These are phyloP conservation scores for Pelvicachromis taeniatus DNA, from an alignment of 2,113 vertebrate species.

Conservation along the genomic window DNA sequence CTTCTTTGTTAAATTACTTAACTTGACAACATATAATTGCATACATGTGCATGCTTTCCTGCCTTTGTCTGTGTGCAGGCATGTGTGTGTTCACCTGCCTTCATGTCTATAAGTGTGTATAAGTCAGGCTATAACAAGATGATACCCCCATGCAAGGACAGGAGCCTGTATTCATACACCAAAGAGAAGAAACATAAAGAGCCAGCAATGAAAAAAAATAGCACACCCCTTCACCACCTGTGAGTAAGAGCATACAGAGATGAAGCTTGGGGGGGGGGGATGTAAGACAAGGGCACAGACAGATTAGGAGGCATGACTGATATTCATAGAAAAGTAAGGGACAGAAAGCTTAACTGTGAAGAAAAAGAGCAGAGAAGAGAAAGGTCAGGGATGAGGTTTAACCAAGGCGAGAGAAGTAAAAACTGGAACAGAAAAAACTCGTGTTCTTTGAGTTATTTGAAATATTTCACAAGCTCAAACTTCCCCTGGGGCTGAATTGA, in stretches of 20 bases:
- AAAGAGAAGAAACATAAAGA: slow-evolving; percentile 3
- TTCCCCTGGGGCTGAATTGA: slow-evolving; percentile 6
- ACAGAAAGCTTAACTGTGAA: not conserved
- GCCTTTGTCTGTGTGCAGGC: not conserved
- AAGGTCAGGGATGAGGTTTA: slow-evolving; percentile 36
- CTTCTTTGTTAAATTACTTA: not conserved
- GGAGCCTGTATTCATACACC: slow-evolving; percentile 25
- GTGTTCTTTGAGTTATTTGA: slow-evolving; percentile 11
- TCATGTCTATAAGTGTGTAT: not conserved
- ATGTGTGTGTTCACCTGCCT: not conserved
- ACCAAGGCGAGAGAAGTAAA: slow-evolving; percentile 3
- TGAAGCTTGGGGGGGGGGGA: not conserved
- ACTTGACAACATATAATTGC: not conserved
- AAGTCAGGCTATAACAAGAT: not conserved
- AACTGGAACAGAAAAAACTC: slow-evolving; percentile 12
- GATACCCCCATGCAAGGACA: slow-evolving; percentile 25
- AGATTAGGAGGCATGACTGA: slow-evolving; percentile 29
- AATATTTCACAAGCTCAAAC: slow-evolving; percentile 16
- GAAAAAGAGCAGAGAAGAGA: not conserved
- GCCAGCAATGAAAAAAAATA: not conserved
- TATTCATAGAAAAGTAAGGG: slow-evolving; percentile 30
- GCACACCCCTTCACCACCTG: slow-evolving; percentile 22
- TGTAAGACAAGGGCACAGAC: slow-evolving; percentile 25
- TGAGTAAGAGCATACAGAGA: not conserved
- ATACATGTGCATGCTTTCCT: not conserved